These are phyloP conservation scores for Strigamia crassipes DNA, from an alignment of 2,888 invertebrate species.

Conservation along the genomic window DNA sequence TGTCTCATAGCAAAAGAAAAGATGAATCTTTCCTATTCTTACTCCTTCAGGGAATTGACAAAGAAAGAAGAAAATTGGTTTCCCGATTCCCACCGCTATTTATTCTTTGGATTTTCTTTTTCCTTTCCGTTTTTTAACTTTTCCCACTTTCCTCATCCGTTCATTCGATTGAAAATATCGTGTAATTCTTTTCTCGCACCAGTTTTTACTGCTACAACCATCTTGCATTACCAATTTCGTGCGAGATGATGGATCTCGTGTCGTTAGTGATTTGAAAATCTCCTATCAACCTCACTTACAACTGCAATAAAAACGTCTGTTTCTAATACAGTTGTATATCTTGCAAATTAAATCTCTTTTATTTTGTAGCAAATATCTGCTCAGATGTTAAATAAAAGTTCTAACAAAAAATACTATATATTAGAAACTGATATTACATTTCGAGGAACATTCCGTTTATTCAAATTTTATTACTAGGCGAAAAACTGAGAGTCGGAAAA, in stretches of 20 bases:
- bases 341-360: too few species aligned
- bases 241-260: slow-evolving; percentile 17
- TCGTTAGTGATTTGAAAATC: slow-evolving; percentile 4
- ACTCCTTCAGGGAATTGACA: slow-evolving; percentile 19
- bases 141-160: neutral
- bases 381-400: too few species aligned
- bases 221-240: neutral
- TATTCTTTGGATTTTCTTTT: slow-evolving; percentile 25
- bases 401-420: too few species aligned
- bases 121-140: neutral
- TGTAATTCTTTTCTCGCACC: slow-evolving; percentile 38
- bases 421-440: too few species aligned
- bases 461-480: too few species aligned
- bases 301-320: too few species aligned
- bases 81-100: slow-evolving; percentile 35
- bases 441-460: too few species aligned
- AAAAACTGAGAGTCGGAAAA: too few species aligned
- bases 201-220: slow-evolving; percentile 4
- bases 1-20: slow-evolving; percentile 29
- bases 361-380: too few species aligned
- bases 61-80: slow-evolving; percentile 36
- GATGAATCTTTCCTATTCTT: slow-evolving; percentile 38
- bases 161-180: slow-evolving; percentile 33
- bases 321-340: too few species aligned
- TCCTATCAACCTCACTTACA: neutral